Evolutionary conservation across 2,888 invertebrate genomes (phyloP).

Genomic region (Caenorhabditis angaria): DNA sequence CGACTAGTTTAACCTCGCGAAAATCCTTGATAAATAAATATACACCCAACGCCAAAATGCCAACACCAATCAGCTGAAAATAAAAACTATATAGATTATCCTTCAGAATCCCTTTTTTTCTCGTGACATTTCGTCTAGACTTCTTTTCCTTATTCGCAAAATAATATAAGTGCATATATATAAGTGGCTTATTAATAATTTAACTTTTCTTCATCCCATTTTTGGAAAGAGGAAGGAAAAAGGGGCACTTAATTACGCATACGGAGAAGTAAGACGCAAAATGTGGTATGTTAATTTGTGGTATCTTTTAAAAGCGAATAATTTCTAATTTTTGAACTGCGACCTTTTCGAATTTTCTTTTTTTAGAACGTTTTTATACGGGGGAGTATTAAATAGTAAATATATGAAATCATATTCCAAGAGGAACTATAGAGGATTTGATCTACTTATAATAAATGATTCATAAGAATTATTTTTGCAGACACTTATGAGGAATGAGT

Average conservation of each 20-base stretch:
- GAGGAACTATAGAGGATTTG: too few relatives aligned
- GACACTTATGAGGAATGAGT: too few relatives aligned
- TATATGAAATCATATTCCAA: too few relatives aligned
- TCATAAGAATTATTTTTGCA: too few relatives aligned
- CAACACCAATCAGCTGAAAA: constrained; percentile 68
- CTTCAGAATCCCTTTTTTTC: neutral
- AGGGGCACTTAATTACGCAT: neutral
- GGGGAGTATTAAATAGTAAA: too few relatives aligned
- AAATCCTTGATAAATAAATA: constrained; percentile 70
- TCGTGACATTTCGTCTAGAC: neutral
- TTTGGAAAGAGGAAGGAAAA: neutral
- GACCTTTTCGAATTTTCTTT: too few relatives aligned
- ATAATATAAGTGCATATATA: neutral
- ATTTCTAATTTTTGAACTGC: too few relatives aligned
- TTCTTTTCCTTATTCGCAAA: neutral
- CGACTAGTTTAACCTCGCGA: constrained; percentile 64
- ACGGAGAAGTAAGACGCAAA: neutral
- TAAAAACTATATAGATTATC: neutral
- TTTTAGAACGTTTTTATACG: too few relatives aligned
- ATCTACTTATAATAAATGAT: too few relatives aligned
- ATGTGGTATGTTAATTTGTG: too few relatives aligned
- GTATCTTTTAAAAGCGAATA: too few relatives aligned
- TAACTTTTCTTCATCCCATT: neutral
- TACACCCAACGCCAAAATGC: constrained; percentile 67
- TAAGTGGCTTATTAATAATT: constrained; percentile 3